Percentiles rank a stretch among this genome's conserved stretches.
Conservation (phyloP, 1,140 invertebrate species). For the Euwallacea fornicatus region DNA sequence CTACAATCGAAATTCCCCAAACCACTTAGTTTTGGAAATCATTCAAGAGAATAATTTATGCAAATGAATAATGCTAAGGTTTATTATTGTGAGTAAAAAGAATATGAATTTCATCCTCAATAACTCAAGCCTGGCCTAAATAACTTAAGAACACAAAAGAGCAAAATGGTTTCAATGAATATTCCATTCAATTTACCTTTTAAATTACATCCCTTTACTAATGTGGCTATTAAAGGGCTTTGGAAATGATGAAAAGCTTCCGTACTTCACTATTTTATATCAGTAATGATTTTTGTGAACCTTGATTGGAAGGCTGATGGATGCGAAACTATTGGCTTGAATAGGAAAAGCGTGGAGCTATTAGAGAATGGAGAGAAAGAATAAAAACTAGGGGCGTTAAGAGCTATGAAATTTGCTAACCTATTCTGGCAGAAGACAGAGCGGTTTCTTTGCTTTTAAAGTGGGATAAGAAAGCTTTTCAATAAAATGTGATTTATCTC, state of each 20-base stretch:
- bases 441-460: constrained; percentile 11
- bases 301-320: neutral
- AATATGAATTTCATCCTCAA: too few species aligned
- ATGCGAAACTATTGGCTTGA: neutral
- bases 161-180: too few species aligned
- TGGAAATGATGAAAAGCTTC: constrained; percentile 1
- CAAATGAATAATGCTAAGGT: too few species aligned
- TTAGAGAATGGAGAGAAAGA: neutral
- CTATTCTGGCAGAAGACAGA: constrained; percentile 8
- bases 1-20: too few species aligned
- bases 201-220: constrained; percentile 3
- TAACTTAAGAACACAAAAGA: too few species aligned
- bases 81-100: too few species aligned
- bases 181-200: neutral
- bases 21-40: too few species aligned
- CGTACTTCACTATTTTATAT: neutral
- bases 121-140: too few species aligned
- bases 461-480: constrained; percentile 18
- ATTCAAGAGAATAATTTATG: too few species aligned
- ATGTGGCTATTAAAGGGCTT: neutral
- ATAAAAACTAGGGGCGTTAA: constrained; percentile 3
- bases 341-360: neutral
- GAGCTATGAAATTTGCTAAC: constrained; percentile 4
- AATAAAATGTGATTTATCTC: constrained; percentile 34
- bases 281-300: neutral